A percentile compares a stretch with the other conserved stretches of the same genome.
phyloP scores from a whole-genome alignment of 2,113 vertebrate species.

The Tachysurus fulvidraco region DNA sequence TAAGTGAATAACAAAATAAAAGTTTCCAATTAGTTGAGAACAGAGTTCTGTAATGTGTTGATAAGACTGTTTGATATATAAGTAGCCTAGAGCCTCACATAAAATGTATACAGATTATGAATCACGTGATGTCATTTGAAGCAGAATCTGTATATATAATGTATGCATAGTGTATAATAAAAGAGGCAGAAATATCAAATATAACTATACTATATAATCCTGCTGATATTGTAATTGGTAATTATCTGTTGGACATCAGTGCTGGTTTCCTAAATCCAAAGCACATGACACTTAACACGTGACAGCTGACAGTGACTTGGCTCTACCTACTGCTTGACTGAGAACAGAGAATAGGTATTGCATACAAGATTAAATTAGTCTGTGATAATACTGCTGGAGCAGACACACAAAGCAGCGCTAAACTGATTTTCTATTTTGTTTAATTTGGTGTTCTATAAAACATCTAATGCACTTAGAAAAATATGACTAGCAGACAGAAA shows the following conservation, averaged over 20 bases:
- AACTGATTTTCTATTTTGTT: neutral
- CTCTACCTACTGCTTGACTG: neutral
- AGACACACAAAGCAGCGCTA: neutral
- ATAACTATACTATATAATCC: neutral
- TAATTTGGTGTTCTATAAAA: conserved; percentile 1
- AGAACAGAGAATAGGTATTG: neutral
- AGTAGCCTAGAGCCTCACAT: neutral
- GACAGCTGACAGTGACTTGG: neutral
- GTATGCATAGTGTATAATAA: neutral
- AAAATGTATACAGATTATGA: neutral
- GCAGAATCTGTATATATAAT: neutral
- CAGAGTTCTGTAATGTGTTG: neutral
- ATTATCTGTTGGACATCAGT: neutral
- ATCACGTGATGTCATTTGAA: neutral
- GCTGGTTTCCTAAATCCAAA: neutral
- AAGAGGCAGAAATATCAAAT: neutral
- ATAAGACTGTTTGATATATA: neutral
- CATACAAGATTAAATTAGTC: conserved; percentile 6
- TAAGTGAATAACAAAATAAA: neutral
- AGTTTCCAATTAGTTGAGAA: neutral
- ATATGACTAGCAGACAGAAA: neutral
- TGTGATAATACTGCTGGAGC: neutral
- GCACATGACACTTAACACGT: neutral
- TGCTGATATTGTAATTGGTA: neutral
- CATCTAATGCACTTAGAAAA: conserved; percentile 12